A percentile compares a stretch with the other conserved stretches of the same genome.
Evolutionary conservation across 2,113 vertebrate species (phyloP).

Genomic region (Ochotona princeps): DNA sequence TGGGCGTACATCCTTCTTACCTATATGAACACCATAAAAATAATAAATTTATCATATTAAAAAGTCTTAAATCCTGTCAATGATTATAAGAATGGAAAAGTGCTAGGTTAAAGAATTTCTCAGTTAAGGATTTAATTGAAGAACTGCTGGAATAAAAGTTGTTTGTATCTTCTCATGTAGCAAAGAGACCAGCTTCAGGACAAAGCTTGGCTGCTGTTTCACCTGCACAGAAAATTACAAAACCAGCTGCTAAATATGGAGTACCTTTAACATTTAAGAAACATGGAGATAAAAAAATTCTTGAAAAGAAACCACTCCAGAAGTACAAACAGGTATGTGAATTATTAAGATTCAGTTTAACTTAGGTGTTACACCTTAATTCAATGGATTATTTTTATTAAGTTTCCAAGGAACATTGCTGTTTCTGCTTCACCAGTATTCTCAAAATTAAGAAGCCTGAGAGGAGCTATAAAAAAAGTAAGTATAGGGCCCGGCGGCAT

Average conservation of each 20-base stretch:
- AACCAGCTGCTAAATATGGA: conserved; percentile 97
- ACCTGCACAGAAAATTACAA: conserved; percentile 95
- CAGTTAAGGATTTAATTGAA: conserved; percentile 50
- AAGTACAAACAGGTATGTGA: conserved; percentile 90
- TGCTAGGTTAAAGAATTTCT: conserved; percentile 50
- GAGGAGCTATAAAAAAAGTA: neutral
- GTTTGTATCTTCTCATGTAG: conserved; percentile 77
- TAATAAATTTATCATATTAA: neutral
- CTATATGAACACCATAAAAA: too few species aligned
- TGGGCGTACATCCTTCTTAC: too few species aligned
- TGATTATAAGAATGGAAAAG: conserved; percentile 33
- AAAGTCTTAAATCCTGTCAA: neutral
- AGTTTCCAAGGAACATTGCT: neutral
- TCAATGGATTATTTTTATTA: conserved; percentile 37
- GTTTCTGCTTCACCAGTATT: neutral
- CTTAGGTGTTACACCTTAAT: neutral
- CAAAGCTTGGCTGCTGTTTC: conserved; percentile 82
- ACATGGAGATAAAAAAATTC: conserved; percentile 88
- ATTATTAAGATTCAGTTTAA: neutral
- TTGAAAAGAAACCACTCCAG: conserved; percentile 88
- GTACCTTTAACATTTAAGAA: conserved; percentile 94
- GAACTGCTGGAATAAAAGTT: conserved; percentile 45
- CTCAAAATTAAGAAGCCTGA: neutral
- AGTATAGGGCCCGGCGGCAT: too few species aligned
- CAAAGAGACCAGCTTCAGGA: conserved; percentile 90